Evolutionary conservation across 2,888 invertebrate species (phyloP), one percentile per base, ranked within the genome.

Genomic region (Ommatoiulus sabulosus): DNA sequence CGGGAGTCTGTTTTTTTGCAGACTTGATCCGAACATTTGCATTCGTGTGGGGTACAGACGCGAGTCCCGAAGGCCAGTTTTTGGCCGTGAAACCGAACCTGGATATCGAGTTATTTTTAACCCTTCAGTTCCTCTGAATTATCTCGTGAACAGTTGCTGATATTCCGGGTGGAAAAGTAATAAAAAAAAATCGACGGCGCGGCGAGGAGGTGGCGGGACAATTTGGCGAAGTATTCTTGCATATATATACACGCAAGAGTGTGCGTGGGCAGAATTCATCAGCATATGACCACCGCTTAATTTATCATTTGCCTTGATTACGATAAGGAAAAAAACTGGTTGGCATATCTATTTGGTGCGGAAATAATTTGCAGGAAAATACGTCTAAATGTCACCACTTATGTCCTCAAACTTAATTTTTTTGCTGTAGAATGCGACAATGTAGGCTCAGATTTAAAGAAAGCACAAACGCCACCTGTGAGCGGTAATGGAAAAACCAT

Each of bases 1-100:
- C 80, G 35, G 35, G 5, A 80, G 15, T 10, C 35, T 52, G 12
- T 80, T 80, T 80, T 80, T 80, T 15, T 35, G 35, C 80, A 0
- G 35, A 43, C 12, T 35, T 80, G 24, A 80, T 80, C 15, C 35
- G 80, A 80, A 80, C 80, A 80, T 80, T 80, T 80, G 80, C 80
- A 80, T 80, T 80, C 80, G 80, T 80, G 80, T 80, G 80, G 80
- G 80, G 80, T 80, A 12, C 80, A 80, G 80, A 35, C 35, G 12
- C 15, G 80, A 80, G 80, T 80, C n/a, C 12, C 80, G 80, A 80
- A 80, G 80, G 80, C 80, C 80, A 80, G 80, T 80, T 80, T 80
- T 80, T 80, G 80, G 80, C 80, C 80, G 80, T 80, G 80, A 80
- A 80, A 80, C 35, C 80, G 80, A 80, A 80, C 80, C 35, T 80